Percentiles rank a stretch among this genome's conserved stretches.
Evolutionary conservation across 2,888 invertebrate genomes (phyloP).

Genomic region (Venustoraphidia nigricollis): DNA sequence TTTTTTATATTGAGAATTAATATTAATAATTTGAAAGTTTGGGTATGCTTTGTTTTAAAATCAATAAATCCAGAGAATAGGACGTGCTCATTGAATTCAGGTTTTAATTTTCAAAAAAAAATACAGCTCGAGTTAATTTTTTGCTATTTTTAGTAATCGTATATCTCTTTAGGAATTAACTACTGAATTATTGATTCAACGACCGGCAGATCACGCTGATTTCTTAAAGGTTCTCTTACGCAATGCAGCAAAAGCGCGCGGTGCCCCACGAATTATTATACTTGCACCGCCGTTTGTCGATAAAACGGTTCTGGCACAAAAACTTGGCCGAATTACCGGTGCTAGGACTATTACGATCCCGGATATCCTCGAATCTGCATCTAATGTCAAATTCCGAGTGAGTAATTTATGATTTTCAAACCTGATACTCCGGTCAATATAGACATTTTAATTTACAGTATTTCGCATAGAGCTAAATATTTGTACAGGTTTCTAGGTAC

Average conservation of each 20-base stretch:
- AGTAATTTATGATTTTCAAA: too few species aligned
- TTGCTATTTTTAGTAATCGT: conserved; percentile 1
- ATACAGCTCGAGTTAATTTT: not conserved
- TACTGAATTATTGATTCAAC: conserved; percentile 37
- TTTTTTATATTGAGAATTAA: too few species aligned
- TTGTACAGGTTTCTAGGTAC: too few species aligned
- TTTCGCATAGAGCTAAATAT: too few species aligned
- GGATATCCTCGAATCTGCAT: too few species aligned
- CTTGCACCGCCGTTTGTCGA: conserved; percentile 35
- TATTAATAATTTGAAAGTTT: too few species aligned
- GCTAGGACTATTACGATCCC: conserved; percentile 19
- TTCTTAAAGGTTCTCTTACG: conserved; percentile 41
- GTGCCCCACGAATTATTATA: conserved; percentile 37
- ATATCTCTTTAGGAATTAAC: conserved; percentile 34
- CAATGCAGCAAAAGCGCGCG: conserved; percentile 31
- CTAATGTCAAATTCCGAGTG: too few species aligned
- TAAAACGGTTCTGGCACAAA: conserved; percentile 19
- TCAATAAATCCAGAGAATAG: not conserved
- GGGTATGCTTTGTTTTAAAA: not conserved
- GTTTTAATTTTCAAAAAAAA: conserved; percentile 5
- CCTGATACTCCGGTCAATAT: too few species aligned
- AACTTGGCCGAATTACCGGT: conserved; percentile 19
- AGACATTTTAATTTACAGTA: too few species aligned
- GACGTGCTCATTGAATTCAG: not conserved
- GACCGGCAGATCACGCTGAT: conserved; percentile 45